These are phyloP conservation scores for Serilophus lunatus DNA, from an alignment of 2,113 vertebrate species.

Conservation along the genomic window DNA sequence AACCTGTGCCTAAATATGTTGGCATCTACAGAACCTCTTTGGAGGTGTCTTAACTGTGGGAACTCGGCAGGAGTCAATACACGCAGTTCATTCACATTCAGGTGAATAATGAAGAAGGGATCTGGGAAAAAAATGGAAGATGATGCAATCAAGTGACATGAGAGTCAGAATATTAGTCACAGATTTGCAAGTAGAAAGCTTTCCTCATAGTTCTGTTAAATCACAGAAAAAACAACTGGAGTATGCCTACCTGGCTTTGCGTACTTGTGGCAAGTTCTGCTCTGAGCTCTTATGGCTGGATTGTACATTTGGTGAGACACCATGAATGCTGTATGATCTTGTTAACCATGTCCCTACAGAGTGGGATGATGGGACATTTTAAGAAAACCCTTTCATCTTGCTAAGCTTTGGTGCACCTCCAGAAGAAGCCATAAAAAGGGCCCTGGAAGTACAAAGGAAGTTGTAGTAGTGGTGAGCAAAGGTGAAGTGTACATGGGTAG, in stretches of 20 bases:
- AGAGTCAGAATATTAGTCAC: not conserved
- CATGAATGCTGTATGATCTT: not conserved
- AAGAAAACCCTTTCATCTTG: not conserved
- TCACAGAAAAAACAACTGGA: not conserved
- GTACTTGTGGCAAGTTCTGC: not conserved
- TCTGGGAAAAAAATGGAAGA: not conserved
- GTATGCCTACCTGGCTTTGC: not conserved
- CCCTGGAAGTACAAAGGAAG: not conserved
- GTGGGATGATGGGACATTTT: not conserved
- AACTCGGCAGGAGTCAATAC: not conserved
- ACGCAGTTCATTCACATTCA: not conserved
- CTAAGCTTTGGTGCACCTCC: not conserved
- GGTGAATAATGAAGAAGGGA: not conserved
- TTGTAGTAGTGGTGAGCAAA: not conserved
- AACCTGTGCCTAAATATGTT: not conserved
- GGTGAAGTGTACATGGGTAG: not conserved
- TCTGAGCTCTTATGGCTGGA: not conserved
- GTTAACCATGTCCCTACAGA: not conserved
- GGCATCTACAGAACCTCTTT: not conserved
- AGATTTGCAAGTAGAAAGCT: not conserved
- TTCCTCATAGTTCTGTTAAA: not conserved
- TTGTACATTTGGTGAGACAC: not conserved
- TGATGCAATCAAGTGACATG: not conserved
- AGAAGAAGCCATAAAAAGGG: not conserved
- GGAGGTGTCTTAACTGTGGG: not conserved